phyloP scores from a whole-genome alignment of 37 sponge, comb jelly and placozoan genomes.

The Diacarnus erythraeanus region DNA sequence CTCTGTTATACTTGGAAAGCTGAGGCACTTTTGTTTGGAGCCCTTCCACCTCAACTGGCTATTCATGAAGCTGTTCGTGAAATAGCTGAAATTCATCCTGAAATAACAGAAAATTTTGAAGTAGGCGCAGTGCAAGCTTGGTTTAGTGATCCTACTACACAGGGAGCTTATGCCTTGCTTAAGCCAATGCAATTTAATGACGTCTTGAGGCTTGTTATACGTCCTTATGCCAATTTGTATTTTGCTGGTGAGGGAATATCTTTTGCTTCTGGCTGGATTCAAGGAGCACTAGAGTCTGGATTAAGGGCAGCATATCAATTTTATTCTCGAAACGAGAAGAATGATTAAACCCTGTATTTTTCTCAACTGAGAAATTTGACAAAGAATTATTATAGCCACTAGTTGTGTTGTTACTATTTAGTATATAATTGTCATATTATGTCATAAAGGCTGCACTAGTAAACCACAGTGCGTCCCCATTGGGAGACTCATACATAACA shows the following conservation, averaged over 20 bases:
- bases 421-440: too few species aligned
- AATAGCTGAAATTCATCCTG: conserved; percentile 48
- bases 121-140: conserved; percentile 48
- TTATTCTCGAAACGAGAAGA: too few species aligned
- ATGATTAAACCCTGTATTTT: too few species aligned
- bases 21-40: conserved; percentile 60
- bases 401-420: too few species aligned
- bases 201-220: conserved; percentile 8
- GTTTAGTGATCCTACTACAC: conserved; percentile 40
- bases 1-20: too few species aligned
- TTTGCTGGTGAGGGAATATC: conserved; percentile 78
- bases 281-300: conserved; percentile 70
- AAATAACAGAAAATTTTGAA: too few species aligned
- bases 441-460: too few species aligned
- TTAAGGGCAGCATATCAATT: conserved; percentile 68
- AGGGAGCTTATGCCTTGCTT: conserved; percentile 49
- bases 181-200: conserved; percentile 18
- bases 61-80: conserved; percentile 43
- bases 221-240: conserved; percentile 40
- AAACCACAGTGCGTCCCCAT: too few species aligned
- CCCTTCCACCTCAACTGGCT: conserved; percentile 21
- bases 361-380: too few species aligned
- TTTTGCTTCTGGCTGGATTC: conserved; percentile 64
- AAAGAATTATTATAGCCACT: too few species aligned
- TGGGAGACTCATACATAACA: too few species aligned